Evolutionary conservation across 2,888 invertebrate species (phyloP).

Genomic region (Tenthredo notha): DNA sequence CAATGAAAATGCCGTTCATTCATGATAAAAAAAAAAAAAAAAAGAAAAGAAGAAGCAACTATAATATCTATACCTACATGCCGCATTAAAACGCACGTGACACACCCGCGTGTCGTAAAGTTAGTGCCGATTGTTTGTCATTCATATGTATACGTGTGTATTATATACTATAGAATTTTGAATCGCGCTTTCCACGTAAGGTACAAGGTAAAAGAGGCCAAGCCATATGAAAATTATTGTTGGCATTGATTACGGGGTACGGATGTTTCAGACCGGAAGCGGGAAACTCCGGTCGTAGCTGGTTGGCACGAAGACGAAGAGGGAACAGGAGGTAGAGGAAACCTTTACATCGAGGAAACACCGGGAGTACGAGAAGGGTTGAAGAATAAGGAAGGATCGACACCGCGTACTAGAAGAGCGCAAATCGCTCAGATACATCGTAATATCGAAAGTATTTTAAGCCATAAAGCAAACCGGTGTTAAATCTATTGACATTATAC

Average conservation of each 20-base stretch:
- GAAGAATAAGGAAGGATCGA: slow-evolving; percentile 61
- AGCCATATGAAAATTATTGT: slow-evolving; percentile 11
- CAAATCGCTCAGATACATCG: slow-evolving; percentile 72
- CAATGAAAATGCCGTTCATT: slow-evolving; percentile 36
- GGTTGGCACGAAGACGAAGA: slow-evolving; percentile 73
- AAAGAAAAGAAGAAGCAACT: background rate
- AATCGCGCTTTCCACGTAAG: background rate
- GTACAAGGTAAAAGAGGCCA: background rate
- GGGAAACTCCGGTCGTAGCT: slow-evolving; percentile 68
- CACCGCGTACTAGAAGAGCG: slow-evolving; percentile 64
- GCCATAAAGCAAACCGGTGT: slow-evolving; percentile 62
- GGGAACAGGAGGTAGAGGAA: slow-evolving; percentile 61
- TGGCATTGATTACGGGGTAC: slow-evolving; percentile 37
- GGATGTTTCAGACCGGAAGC: slow-evolving; percentile 70
- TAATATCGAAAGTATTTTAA: slow-evolving; percentile 73
- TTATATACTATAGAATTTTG: background rate
- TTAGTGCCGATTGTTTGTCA: slow-evolving; percentile 14
- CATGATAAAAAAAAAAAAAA: background rate
- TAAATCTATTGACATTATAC: slow-evolving; percentile 19
- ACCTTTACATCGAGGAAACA: slow-evolving; percentile 72
- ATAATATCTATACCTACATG: background rate
- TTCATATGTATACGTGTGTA: background rate
- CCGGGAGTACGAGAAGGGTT: slow-evolving; percentile 7
- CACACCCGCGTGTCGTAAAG: background rate
- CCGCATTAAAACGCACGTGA: slow-evolving; percentile 25